A percentile compares a stretch with the other conserved stretches of the same genome.
Evolutionary conservation across 2,797 vertebrate species (phyloP).

Genomic region (Sebastes vulpes): DNA sequence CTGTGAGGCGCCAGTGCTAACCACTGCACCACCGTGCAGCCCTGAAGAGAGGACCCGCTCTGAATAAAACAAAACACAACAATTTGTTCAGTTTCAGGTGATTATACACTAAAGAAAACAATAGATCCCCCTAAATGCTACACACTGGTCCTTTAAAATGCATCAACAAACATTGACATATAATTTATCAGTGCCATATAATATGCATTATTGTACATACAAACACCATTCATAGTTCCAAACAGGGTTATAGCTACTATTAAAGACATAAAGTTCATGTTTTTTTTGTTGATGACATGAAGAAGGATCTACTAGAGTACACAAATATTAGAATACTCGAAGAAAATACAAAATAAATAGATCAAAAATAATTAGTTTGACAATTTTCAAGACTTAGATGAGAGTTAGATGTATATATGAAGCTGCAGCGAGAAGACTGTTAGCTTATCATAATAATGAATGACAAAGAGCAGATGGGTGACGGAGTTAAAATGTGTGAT

Average conservation of each 20-base stretch:
- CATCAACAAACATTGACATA: background rate
- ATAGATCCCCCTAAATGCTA: too few relatives aligned
- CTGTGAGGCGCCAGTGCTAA: too few relatives aligned
- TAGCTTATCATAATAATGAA: background rate
- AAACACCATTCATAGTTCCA: background rate
- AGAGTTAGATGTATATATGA: background rate
- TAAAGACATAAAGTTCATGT: background rate
- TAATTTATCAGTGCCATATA: background rate
- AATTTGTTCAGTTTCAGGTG: too few relatives aligned
- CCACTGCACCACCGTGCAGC: too few relatives aligned
- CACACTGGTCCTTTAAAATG: background rate
- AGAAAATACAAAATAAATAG: background rate
- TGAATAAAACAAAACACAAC: too few relatives aligned
- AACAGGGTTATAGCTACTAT: background rate
- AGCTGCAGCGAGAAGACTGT: background rate
- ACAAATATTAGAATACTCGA: background rate
- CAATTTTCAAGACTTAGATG: background rate
- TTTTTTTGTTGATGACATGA: background rate
- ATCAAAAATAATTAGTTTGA: background rate
- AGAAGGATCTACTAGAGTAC: background rate
- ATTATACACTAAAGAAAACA: too few relatives aligned
- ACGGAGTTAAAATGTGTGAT: background rate
- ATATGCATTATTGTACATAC: background rate
- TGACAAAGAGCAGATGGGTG: background rate
- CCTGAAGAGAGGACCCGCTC: too few relatives aligned